Base-by-base conservation (phyloP, 2,113 vertebrate genomes). In the Limanda limanda region DNA sequence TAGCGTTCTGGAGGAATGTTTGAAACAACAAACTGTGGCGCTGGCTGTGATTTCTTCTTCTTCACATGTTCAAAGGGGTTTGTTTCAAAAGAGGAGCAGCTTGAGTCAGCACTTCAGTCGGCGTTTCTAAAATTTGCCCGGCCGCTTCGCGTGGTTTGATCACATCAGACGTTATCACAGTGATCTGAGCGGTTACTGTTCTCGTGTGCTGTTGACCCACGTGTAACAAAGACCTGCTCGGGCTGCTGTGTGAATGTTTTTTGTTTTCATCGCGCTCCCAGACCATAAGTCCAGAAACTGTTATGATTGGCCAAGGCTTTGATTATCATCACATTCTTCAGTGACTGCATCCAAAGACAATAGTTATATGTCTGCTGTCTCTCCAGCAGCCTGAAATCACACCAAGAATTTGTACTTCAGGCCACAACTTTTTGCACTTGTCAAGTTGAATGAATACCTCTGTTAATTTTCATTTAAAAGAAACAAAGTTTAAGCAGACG, bases 1-100 rank as follows among this genome's bases (percentile, higher is more conserved):
- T 78, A 74, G 86, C 83, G 76, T 76, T 79, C 86, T 76, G 83
- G 68, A 91, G 86, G 92, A 91, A 93, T 92, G 91, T 92, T 89
- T 90, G 85, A 92, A 91, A 87, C 89, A 92, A 89, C 90, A 93
- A 91, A 91, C 86, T 90, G 52, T 72, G 66, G 60, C 66, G 82
- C 74, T 71, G 88, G 78, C 81, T 88, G 85, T 86, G 78, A 90
- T 88, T 66, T 84, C 78, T 85, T 56, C n/a, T 57, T 74, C 78
- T 85, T 91, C 74, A 68, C 76, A 82, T 88, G 79, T 82, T 81
- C 78, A 88, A 86, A 86, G 85, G 56, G 70, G 71, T 61, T 71
- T 0, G 27, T 86, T 85, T 86, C 63, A 81, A 78, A 85, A 57
- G 77, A 66, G 61, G 54, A 64, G 27, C 66, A 57, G 70, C 68